These are phyloP conservation scores for Apodemia duryi DNA, from an alignment of 2,888 invertebrate genomes.

Conservation along the genomic window DNA sequence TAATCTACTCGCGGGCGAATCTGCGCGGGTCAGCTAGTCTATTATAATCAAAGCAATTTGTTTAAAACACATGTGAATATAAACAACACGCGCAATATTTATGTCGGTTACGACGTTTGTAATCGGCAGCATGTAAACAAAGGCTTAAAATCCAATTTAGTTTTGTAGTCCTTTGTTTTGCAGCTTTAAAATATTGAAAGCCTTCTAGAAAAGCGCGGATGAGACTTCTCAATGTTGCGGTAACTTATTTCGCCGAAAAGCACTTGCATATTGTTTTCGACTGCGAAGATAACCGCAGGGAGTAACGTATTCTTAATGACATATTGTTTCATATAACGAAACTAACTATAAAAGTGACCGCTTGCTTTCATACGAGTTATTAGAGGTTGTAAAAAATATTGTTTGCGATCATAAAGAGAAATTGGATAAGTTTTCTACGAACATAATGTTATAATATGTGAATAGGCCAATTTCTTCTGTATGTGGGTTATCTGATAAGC, in stretches of 20 bases:
- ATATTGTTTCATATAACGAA: conserved; percentile 52
- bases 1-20: too few species aligned
- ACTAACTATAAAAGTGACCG: background rate
- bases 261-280: conserved; percentile 27
- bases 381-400: background rate
- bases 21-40: too few species aligned
- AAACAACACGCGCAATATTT: background rate
- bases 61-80: too few species aligned
- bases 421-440: background rate
- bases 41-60: too few species aligned
- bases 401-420: background rate
- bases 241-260: conserved; percentile 23
- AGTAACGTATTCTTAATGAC: conserved; percentile 56
- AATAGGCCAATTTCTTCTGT: background rate
- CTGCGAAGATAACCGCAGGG: conserved; percentile 34
- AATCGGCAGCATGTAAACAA: background rate
- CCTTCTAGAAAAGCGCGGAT: background rate
- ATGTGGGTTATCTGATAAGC: background rate
- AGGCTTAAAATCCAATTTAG: background rate
- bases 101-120: background rate
- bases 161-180: conserved; percentile 12
- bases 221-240: conserved; percentile 2
- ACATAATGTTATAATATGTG: background rate
- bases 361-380: conserved; percentile 2
- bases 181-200: background rate